Conservation (phyloP, 2,113 vertebrate species). For the Telmatochromis sp. region DNA sequence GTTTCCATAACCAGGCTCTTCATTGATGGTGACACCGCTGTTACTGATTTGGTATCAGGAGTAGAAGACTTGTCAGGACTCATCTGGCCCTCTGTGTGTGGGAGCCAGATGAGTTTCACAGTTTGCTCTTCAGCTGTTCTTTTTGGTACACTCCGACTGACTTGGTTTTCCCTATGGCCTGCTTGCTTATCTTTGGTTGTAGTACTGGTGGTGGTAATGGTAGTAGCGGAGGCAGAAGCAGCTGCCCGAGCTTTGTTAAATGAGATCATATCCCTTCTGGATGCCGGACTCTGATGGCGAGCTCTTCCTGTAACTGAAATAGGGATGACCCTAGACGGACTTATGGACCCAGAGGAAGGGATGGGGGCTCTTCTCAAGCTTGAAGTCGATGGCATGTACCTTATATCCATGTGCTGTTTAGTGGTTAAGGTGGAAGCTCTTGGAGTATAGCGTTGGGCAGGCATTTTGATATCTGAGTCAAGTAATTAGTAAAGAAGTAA, state of each 20-base stretch:
- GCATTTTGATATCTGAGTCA: constrained; percentile 75
- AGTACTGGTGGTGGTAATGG: not conserved
- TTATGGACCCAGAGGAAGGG: constrained; percentile 38
- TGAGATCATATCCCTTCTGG: constrained; percentile 69
- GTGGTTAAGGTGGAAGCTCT: constrained; percentile 57
- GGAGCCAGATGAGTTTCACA: constrained; percentile 43
- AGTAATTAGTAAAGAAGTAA: constrained; percentile 19
- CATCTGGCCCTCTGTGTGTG: constrained; percentile 8
- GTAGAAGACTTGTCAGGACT: constrained; percentile 22
- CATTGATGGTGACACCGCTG: constrained; percentile 40
- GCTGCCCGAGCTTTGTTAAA: constrained; percentile 67
- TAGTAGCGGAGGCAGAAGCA: constrained; percentile 12
- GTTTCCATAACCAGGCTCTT: constrained; percentile 15
- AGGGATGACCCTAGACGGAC: constrained; percentile 47
- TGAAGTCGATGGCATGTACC: constrained; percentile 53
- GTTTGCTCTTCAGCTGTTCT: constrained; percentile 56
- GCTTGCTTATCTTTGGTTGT: constrained; percentile 9
- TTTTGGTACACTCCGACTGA: constrained; percentile 25
- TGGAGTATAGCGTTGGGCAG: constrained; percentile 63
- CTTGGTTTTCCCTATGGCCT: constrained; percentile 14
- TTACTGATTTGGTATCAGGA: constrained; percentile 30
- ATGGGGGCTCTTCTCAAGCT: constrained; percentile 51
- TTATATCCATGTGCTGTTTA: constrained; percentile 65
- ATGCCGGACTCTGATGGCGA: constrained; percentile 55
- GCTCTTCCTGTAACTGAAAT: constrained; percentile 52